Evolutionary conservation across 2,113 vertebrate genomes (phyloP).

Genomic region (Kryptolebias marmoratus): DNA sequence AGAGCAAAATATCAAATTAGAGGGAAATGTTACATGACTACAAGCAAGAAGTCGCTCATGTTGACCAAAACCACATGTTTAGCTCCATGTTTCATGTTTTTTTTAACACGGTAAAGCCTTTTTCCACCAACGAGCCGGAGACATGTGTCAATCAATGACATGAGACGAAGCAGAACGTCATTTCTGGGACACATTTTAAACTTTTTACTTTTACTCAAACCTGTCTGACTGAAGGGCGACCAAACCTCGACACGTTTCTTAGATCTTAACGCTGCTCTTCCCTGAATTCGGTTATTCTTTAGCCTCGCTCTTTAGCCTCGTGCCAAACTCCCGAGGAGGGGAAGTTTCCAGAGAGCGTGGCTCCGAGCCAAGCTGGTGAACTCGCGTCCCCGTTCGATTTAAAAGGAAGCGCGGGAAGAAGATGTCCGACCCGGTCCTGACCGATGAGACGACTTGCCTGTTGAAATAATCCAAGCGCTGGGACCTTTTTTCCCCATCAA

Average conservation of each 20-base stretch:
- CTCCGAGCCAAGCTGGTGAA: background rate
- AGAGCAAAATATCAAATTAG: background rate
- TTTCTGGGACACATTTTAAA: too few relatives aligned
- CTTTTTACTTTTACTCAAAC: too few relatives aligned
- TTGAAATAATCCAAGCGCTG: background rate
- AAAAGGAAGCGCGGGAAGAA: background rate
- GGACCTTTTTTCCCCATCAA: background rate
- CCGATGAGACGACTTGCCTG: constrained; percentile 41
- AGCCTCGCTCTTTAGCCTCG: constrained; percentile 7
- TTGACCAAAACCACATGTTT: too few relatives aligned
- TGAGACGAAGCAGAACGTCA: too few relatives aligned
- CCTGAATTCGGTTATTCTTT: background rate
- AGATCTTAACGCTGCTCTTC: background rate
- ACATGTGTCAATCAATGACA: too few relatives aligned
- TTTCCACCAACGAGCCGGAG: too few relatives aligned
- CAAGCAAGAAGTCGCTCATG: too few relatives aligned
- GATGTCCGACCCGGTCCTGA: background rate
- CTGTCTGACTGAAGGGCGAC: too few relatives aligned
- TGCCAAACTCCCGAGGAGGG: background rate
- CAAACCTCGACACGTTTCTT: background rate
- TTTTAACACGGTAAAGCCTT: too few relatives aligned
- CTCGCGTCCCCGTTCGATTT: constrained; percentile 1
- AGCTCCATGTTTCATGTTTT: too few relatives aligned
- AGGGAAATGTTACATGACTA: background rate
- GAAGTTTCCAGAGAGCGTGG: background rate